These are phyloP conservation scores for Melanotaenia maccullochi DNA, from an alignment of 2,797 vertebrate species.

Conservation along the genomic window DNA sequence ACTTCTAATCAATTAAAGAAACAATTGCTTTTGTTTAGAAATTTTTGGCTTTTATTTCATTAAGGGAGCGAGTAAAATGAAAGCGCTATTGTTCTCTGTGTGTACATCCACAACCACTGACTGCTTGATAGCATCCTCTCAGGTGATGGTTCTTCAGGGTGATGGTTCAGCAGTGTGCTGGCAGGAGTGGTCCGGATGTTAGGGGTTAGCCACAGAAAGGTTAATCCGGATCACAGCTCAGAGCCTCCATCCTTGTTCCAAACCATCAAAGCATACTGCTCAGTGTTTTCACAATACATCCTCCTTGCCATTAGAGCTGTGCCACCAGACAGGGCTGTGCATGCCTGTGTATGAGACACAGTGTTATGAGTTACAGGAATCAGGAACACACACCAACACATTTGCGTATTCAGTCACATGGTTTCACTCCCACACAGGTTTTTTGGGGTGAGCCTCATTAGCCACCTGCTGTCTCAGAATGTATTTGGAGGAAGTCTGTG, in stretches of 20 bases:
- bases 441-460: constrained; percentile 37
- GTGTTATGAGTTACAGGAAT: constrained; percentile 38
- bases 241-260: constrained; percentile 65
- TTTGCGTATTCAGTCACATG: constrained; percentile 33
- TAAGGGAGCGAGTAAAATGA: too few species aligned
- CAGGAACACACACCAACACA: constrained; percentile 33
- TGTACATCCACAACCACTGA: background rate
- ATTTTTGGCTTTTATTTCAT: too few species aligned
- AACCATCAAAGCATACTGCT: constrained; percentile 69
- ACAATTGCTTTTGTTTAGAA: too few species aligned
- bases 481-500: constrained; percentile 59
- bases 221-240: constrained; percentile 69
- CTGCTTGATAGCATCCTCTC: constrained; percentile 25
- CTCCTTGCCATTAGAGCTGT: constrained; percentile 58
- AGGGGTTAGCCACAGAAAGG: constrained; percentile 49
- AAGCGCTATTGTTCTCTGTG: background rate
- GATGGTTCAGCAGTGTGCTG: constrained; percentile 48
- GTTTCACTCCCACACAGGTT: constrained; percentile 28
- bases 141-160: constrained; percentile 20
- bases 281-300: constrained; percentile 72
- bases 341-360: constrained; percentile 21
- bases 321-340: constrained; percentile 58
- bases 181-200: constrained; percentile 57
- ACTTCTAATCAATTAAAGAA: too few species aligned
- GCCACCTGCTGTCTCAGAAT: constrained; percentile 49